Percentiles rank a stretch among this genome's conserved stretches.
phyloP scores from a whole-genome alignment of 2,888 invertebrate genomes.

The Yponomeuta sedellus region DNA sequence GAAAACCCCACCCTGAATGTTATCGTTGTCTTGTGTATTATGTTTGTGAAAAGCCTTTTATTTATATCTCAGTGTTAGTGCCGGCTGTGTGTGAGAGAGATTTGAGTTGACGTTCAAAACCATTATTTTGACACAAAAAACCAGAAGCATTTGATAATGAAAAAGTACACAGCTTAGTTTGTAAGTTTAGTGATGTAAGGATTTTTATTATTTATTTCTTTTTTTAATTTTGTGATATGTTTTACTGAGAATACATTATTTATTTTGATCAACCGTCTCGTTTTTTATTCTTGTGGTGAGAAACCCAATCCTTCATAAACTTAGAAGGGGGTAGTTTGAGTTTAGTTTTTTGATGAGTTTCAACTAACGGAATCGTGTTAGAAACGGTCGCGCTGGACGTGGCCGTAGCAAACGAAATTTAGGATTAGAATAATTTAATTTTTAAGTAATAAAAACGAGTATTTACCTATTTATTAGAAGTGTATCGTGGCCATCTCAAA shows the following conservation, averaged over 20 bases:
- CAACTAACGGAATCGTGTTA: too few species aligned
- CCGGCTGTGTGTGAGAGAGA: conserved; percentile 1
- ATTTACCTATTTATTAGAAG: background rate
- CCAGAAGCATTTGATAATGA: conserved; percentile 76
- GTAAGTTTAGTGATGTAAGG: conserved; percentile 37
- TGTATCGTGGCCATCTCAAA: background rate
- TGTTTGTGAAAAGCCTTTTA: background rate
- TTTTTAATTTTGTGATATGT: conserved; percentile 16
- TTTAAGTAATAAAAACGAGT: too few species aligned
- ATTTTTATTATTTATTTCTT: conserved; percentile 30
- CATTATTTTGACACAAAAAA: conserved; percentile 24
- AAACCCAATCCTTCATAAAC: background rate
- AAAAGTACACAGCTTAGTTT: conserved; percentile 71
- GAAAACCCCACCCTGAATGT: background rate
- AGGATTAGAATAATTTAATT: too few species aligned
- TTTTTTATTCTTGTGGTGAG: background rate
- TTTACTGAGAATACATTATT: conserved; percentile 32
- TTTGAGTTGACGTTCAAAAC: background rate
- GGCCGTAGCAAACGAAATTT: conserved; percentile 23
- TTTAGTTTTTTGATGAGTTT: too few species aligned
- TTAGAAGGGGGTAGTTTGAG: conserved; percentile 9
- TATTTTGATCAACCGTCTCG: conserved; percentile 33
- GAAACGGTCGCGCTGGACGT: conserved; percentile 49
- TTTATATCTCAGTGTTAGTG: conserved; percentile 5
- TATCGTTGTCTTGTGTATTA: background rate